Evolutionary conservation across 2,797 vertebrate species (phyloP).

Genomic region (Periophthalmus magnuspinnatus): DNA sequence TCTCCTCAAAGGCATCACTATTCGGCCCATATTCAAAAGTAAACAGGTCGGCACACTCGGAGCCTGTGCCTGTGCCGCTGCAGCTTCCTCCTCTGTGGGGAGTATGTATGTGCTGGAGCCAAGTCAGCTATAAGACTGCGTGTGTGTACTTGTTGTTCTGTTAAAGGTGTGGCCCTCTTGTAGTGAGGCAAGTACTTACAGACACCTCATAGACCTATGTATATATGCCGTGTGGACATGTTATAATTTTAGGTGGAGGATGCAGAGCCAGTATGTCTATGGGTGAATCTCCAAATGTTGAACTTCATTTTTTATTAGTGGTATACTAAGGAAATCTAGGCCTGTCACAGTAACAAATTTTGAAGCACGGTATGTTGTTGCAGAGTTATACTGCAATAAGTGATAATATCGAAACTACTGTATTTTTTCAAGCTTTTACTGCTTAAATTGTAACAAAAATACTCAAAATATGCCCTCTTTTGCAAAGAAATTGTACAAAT

Average conservation of each 20-base stretch:
- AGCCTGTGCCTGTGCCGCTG: conserved; percentile 55
- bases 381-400: no score
- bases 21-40: conserved; percentile 77
- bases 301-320: no score
- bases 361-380: no score
- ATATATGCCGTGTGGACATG: neutral
- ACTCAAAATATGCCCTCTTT: no score
- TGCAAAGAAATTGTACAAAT: no score
- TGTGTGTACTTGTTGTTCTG: conserved; percentile 43
- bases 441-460: no score
- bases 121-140: conserved; percentile 47
- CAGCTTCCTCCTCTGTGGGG: conserved; percentile 64
- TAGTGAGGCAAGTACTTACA: conserved; percentile 32
- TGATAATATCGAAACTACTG: no score
- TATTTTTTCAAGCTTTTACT: no score
- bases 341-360: no score
- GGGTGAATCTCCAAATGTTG: neutral
- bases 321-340: no score
- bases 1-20: conserved; percentile 69
- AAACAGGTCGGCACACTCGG: conserved; percentile 65
- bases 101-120: conserved; percentile 27
- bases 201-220: conserved; percentile 4
- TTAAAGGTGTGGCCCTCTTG: conserved; percentile 43
- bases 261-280: neutral
- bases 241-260: neutral